Percentiles rank a stretch among this genome's conserved stretches.
phyloP scores from a whole-genome alignment of 2,797 vertebrate genomes.

The Gymnodraco acuticeps region DNA sequence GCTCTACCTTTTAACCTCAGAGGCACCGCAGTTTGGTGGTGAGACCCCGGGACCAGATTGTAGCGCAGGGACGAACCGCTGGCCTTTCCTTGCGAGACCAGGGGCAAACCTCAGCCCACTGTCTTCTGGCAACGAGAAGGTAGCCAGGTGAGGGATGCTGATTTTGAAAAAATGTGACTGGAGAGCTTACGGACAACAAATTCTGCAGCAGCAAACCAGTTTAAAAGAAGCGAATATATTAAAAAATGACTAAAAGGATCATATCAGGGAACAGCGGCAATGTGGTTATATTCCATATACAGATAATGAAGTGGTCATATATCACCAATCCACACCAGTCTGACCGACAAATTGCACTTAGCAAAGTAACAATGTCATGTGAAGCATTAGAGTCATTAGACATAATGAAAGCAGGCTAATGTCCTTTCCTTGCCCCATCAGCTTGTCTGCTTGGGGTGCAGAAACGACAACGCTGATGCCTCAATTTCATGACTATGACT shows the following conservation, averaged over 20 bases:
- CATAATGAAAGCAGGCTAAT: slow-evolving; percentile 96
- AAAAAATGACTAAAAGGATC: slow-evolving; percentile 54
- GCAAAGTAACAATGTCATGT: slow-evolving; percentile 92
- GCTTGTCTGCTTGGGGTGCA: slow-evolving; percentile 79
- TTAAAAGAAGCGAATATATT: slow-evolving; percentile 30
- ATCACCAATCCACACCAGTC: slow-evolving; percentile 88
- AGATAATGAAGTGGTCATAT: slow-evolving; percentile 94
- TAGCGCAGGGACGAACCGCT: slow-evolving; percentile 93
- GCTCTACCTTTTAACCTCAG: slow-evolving; percentile 83
- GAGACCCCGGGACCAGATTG: slow-evolving; percentile 97
- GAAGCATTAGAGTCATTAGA: slow-evolving; percentile 94
- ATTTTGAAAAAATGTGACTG: neutral
- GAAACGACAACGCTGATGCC: slow-evolving; percentile 84
- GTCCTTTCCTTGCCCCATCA: slow-evolving; percentile 90
- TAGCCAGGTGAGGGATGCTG: slow-evolving; percentile 91
- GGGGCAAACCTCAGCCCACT: slow-evolving; percentile 97
- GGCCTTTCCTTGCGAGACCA: slow-evolving; percentile 98
- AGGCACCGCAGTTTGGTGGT: slow-evolving; percentile 97
- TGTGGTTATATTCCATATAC: slow-evolving; percentile 82
- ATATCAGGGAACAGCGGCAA: slow-evolving; percentile 46
- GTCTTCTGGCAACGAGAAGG: slow-evolving; percentile 99
- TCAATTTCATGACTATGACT: slow-evolving; percentile 83
- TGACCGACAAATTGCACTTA: slow-evolving; percentile 87
- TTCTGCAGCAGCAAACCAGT: slow-evolving; percentile 7
- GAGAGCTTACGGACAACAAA: slow-evolving; percentile 5